These are phyloP conservation scores for Leptodactylus fuscus DNA, from an alignment of 2,113 vertebrate genomes.

Conservation along the genomic window DNA sequence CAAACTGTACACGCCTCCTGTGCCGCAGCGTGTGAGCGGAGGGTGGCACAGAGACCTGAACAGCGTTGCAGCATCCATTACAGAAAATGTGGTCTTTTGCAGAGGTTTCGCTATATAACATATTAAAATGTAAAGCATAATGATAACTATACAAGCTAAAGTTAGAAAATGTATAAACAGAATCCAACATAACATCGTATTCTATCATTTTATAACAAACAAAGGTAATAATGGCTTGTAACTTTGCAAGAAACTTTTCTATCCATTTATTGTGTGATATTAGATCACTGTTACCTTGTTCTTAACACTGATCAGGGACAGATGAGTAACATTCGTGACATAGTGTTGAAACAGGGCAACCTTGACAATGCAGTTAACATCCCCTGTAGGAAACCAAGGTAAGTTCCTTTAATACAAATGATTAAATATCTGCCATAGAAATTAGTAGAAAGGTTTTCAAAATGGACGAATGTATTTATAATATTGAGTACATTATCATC, in stretches of 20 bases:
- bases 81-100: too few relatives aligned
- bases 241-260: background rate
- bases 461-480: background rate
- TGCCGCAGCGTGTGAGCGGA: too few relatives aligned
- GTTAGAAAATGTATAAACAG: too few relatives aligned
- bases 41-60: too few relatives aligned
- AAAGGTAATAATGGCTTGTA: background rate
- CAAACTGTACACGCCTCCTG: too few relatives aligned
- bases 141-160: too few relatives aligned
- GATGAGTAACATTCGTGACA: background rate
- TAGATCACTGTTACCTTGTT: background rate
- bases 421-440: background rate
- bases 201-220: background rate
- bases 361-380: background rate
- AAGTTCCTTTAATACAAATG: background rate
- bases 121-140: too few relatives aligned
- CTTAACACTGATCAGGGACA: background rate
- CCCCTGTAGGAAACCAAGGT: background rate
- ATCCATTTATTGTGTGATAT: background rate
- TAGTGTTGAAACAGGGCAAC: background rate
- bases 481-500: background rate
- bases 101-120: too few relatives aligned
- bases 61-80: too few relatives aligned
- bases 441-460: background rate
- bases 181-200: too few relatives aligned